Evolutionary conservation across 2,797 vertebrate species (phyloP).

Genomic region (Argya squamiceps): DNA sequence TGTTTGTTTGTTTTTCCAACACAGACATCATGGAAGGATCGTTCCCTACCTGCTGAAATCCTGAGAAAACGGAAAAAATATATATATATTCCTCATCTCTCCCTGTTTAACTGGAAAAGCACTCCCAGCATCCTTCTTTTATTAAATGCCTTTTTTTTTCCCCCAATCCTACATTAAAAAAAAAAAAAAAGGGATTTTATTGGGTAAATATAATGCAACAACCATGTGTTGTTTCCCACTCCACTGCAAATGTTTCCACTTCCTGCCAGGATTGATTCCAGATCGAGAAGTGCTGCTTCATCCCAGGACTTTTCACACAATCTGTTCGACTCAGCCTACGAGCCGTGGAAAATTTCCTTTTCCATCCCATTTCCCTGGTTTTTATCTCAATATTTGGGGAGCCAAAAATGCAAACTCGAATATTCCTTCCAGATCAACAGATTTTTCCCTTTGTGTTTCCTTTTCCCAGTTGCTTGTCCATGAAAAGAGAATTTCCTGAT

Average conservation of each 20-base stretch:
- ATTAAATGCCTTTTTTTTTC: slow-evolving; percentile 45
- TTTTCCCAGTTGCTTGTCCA: not conserved
- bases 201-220: slow-evolving; percentile 63
- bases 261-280: slow-evolving; percentile 67
- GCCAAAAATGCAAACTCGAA: not conserved
- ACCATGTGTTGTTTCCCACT: slow-evolving; percentile 65
- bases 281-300: slow-evolving; percentile 15
- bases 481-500: not conserved
- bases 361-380: not conserved
- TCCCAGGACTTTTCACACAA: not conserved
- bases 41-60: not conserved
- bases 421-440: not conserved
- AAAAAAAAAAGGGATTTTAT: slow-evolving; percentile 6
- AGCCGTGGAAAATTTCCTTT: not conserved
- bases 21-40: not conserved
- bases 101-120: not conserved
- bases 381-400: not conserved
- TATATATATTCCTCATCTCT: not conserved
- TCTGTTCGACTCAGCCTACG: not conserved
- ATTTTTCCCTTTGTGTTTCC: not conserved
- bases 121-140: slow-evolving; percentile 38
- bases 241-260: slow-evolving; percentile 50
- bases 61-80: not conserved
- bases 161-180: not conserved
- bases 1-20: not conserved